A percentile compares a stretch with the other conserved stretches of the same genome.
phyloP scores from a whole-genome alignment of 2,797 vertebrate genomes.

The Carapus acus region DNA sequence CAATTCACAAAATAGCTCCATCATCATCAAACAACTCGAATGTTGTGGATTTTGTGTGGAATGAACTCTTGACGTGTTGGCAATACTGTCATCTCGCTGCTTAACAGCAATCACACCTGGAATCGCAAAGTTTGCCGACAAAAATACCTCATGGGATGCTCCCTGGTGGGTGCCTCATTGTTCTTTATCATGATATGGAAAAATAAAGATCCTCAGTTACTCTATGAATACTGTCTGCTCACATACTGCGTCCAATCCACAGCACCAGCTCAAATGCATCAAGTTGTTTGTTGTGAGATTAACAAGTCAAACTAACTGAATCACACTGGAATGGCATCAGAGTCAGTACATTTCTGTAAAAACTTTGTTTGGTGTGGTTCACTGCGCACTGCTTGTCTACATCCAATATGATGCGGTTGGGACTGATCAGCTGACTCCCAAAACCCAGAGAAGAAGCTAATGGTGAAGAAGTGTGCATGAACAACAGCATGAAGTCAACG shows the following conservation, averaged over 20 bases:
- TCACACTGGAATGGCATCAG: no score
- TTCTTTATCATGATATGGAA: conserved; percentile 17
- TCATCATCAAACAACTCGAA: conserved; percentile 18
- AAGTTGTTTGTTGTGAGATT: neutral
- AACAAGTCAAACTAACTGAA: conserved; percentile 2
- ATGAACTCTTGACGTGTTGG: conserved; percentile 8
- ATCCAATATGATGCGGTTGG: no score
- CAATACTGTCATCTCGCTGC: conserved; percentile 1
- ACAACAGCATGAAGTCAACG: no score
- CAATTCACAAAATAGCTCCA: conserved; percentile 39
- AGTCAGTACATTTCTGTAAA: no score
- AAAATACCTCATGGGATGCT: conserved; percentile 25
- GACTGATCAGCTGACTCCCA: no score
- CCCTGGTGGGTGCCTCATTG: conserved; percentile 1
- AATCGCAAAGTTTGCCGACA: conserved; percentile 12
- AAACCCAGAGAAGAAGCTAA: no score
- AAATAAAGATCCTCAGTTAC: conserved; percentile 35
- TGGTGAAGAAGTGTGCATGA: no score
- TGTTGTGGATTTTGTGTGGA: neutral
- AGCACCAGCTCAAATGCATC: conserved; percentile 2
- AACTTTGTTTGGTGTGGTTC: no score
- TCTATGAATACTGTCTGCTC: conserved; percentile 35
- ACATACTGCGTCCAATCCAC: conserved; percentile 31
- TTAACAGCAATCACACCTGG: conserved; percentile 20
- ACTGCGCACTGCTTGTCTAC: no score